Base-by-base conservation (phyloP, 2,888 invertebrate genomes). In the Ramazzottius varieornatus region DNA sequence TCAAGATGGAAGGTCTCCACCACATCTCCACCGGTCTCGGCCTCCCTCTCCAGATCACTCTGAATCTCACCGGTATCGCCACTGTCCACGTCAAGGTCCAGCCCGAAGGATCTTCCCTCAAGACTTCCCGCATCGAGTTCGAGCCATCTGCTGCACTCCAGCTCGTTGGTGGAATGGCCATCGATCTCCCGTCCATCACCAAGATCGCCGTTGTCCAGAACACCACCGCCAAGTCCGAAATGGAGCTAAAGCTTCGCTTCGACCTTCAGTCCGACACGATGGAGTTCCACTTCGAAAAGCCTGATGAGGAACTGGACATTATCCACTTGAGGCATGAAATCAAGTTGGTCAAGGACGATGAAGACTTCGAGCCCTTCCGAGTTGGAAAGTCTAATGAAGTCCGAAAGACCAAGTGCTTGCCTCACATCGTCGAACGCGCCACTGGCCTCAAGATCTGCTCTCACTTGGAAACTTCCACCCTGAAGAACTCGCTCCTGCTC, bases 21-120 rank as follows among this genome's bases (percentile, higher is more conserved):
- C 54, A 54, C 29, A 54, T 54, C 29, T 54, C 54, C 54, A 54
- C 54, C 54, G 54, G 54, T 8, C 54, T 54, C 16, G 54, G 54
- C 8, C 54, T 54, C n/a, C 54, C 54, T 16, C 54, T 54, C n/a
- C 54, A 54, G 24, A 54, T 54, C 54, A 54, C 54, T 4, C 54
- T 54, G 16, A 54, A 54, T 29, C 4, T 54, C 4, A 54, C 54
- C 54, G 54, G 54, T 24, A 24, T 54, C n/a, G 54, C 54, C 29
- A 54, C 54, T 29, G n/a, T 54, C n/a, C 54, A 54, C 54, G 29
- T 54, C n/a, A 54, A 54, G 29, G 8, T 54, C 16, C 54, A 54
- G 29, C 54, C 54, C 4, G n/a, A 54, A 29, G 54, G 54, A 54
- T 24, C n/a, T 4, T 54, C 54, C 4, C 29, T 54, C 54, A 8